Conservation (phyloP, 2,888 invertebrate species). For the Platypus cylindrus region DNA sequence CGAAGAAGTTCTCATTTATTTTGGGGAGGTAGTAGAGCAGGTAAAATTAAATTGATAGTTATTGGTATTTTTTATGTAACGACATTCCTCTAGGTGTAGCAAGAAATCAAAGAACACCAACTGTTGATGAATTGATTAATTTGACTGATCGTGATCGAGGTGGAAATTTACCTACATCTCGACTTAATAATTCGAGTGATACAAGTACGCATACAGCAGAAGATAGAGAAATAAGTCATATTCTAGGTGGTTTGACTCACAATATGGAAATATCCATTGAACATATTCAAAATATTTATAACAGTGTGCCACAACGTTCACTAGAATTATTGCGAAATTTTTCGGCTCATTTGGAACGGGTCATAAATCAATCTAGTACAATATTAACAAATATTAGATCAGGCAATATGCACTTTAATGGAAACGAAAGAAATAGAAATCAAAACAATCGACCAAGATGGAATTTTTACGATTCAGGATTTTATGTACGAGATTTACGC, state of each 20-base stretch:
- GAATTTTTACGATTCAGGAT: conserved; percentile 24
- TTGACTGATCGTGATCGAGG: conserved; percentile 30
- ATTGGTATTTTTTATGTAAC: conserved; percentile 5
- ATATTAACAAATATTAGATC: conserved; percentile 31
- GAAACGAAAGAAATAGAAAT: conserved; percentile 5
- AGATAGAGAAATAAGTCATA: conserved; percentile 28
- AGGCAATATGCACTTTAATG: conserved; percentile 24
- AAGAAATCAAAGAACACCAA: conserved; percentile 11
- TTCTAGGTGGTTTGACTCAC: conserved; percentile 32
- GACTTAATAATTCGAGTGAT: conserved; percentile 20
- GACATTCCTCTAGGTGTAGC: conserved; percentile 3
- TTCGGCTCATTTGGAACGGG: conserved; percentile 30
- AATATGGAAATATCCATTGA: conserved; percentile 31
- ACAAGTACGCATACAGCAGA: conserved; percentile 22
- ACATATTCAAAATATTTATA: conserved; percentile 28
- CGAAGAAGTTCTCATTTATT: conserved; percentile 18
- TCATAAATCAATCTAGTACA: conserved; percentile 32
- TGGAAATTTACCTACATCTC: conserved; percentile 23
- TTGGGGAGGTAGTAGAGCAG: conserved; percentile 16
- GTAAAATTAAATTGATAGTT: conserved; percentile 8
- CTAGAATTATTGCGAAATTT: conserved; percentile 32
- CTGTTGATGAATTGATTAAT: conserved; percentile 31
- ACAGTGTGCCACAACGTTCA: conserved; percentile 28
- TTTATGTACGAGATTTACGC: conserved; percentile 25
- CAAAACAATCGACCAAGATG: conserved; percentile 12